A percentile compares a stretch with the other conserved stretches of the same genome.
Conservation (phyloP, 2,797 vertebrate genomes). For the Platalea minor region DNA sequence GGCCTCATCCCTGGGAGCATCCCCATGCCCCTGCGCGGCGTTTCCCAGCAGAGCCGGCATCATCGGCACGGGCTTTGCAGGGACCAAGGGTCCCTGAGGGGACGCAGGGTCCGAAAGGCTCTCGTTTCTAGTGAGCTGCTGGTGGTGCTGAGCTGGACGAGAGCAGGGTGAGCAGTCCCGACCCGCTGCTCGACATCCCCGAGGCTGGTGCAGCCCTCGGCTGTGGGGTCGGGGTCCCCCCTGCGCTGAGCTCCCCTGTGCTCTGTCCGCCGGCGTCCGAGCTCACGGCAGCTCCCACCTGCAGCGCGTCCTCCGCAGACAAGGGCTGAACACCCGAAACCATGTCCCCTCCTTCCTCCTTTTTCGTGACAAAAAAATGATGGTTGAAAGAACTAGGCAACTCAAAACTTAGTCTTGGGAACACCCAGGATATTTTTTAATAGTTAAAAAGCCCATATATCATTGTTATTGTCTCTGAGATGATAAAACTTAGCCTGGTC, state of each 20-base stretch:
- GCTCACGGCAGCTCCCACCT: background rate
- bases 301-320: background rate
- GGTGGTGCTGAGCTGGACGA: background rate
- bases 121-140: background rate
- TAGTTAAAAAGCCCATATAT: background rate
- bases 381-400: background rate
- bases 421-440: background rate
- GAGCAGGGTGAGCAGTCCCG: background rate
- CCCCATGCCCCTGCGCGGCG: accelerated
- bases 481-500: background rate
- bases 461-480: background rate
- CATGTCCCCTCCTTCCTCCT: background rate
- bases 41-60: background rate
- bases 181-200: accelerated
- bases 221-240: background rate
- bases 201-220: background rate
- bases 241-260: background rate
- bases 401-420: background rate
- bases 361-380: background rate
- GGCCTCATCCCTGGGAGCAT: accelerated
- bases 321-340: background rate
- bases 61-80: accelerated
- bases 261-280: accelerated
- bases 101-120: background rate
- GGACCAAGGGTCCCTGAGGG: background rate